Base-by-base conservation (phyloP, 64 coral and sea anemone species). In the Stichodactyla mertensii region DNA sequence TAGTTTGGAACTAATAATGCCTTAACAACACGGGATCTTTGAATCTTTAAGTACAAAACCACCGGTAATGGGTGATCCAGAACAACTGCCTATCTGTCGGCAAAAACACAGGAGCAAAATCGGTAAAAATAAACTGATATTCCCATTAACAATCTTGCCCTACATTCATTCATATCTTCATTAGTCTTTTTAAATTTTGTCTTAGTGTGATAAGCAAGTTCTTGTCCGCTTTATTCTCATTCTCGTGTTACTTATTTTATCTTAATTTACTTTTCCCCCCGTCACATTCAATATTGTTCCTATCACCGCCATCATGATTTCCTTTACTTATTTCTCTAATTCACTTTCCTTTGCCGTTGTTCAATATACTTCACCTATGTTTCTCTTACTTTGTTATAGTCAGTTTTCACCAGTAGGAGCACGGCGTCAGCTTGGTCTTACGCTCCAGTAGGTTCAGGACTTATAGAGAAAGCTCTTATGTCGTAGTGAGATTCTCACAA, bases 11-110 rank as follows among this genome's bases (percentile, higher is more conserved):
- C 62, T 66, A 66, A 66, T 66, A 22, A 66, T n/a, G 59, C 59
- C 59, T 45, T 15, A 61, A 61, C 59, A 16, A 16, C 13, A 16
- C 59, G 59, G 59, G 13, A 5, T 61, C 18, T 61, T 61, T 61
- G 59, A 61, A 61, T 61, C 18, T 61, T 61, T 61, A 16, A 61
- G 18, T 5, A 16, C 2, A 66, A 66, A 22, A 66, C 12, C 18
- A 66, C 62, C 62, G 62, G 62, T 66, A 66, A 66, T 66, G 62
- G 18, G 19, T n/a, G 36, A 66, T 66, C 62, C 18, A n/a, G 62
- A 66, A 66, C 62, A 66, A 66, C 62, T 66, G 62, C 18, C 62
- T 66, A 66, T 66, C 62, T 66, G 62, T 66, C 62, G 62, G 62
- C 62, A 9, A 66, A 66, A 66, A 18, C 62, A 66, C 62, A 66